Base-by-base conservation (phyloP, 2,888 invertebrate genomes). In the Troides aeacus region DNA sequence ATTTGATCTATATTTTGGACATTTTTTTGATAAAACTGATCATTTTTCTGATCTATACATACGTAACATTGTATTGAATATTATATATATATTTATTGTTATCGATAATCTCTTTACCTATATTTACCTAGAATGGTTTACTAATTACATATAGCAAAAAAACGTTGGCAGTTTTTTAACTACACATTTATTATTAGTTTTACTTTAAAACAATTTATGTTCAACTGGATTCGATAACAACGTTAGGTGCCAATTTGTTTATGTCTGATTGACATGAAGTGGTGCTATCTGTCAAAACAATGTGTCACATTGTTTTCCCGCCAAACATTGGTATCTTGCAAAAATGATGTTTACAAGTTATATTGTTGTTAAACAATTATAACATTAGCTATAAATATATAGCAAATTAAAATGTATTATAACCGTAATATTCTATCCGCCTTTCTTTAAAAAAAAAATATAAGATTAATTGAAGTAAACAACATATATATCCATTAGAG, bases 281-380 rank as follows among this genome's bases (percentile, higher is more conserved):
- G 65, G 69, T 69, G 66, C 66, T 69, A 64, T 62, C 21, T 62
- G 17, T 18, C 39, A 64, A 56, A 64, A 56, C 42, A 64, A 64
- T 62, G 36, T 53, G 36, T 66, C 10, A 36, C n/a, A 61, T 60
- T 64, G 65, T 66, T 66, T 23, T n/a, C 46, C 23, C 23, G 57
- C 57, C 57, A 58, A 58, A 23, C 57, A 58, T 12, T 53, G 53
- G 53, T 53, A 53, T n/a, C 53, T 18, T n/a, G n/a, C 50, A 53
- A 12, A 46, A 53, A 53, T 17, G 50, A 50, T 53, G n/a, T 53
- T n/a, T 53, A 53, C 53, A 46, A 46, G 15, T 46, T 46, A 46
- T 46, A 46, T 46, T 46, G 15, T 46, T 46, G 10, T 39, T 39
- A 39, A 39, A 39, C 10, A 30, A 30, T 30, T 30, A 39, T 39